Conservation (phyloP, 2,113 vertebrate species). For the Numenius arquata region DNA sequence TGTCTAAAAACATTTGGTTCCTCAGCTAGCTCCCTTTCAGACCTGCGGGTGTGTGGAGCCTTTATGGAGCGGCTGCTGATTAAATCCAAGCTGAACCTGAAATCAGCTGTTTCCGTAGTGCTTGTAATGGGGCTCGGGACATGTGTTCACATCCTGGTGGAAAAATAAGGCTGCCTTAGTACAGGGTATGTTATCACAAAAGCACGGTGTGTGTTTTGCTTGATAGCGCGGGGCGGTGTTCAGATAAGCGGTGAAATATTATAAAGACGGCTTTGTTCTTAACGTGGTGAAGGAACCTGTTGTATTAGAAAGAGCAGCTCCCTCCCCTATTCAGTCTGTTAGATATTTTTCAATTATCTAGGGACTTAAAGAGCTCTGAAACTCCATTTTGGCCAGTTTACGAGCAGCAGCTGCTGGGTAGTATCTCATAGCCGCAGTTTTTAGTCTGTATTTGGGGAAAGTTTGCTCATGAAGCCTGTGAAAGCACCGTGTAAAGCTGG, state of each 20-base stretch:
- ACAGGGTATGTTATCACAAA: background rate
- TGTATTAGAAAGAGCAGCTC: background rate
- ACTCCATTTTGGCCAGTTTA: background rate
- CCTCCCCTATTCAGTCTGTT: background rate
- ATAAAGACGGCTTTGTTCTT: conserved; percentile 8
- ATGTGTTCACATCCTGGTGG: background rate
- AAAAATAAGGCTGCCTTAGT: background rate
- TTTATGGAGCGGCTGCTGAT: background rate
- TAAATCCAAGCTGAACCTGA: background rate
- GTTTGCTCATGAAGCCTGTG: background rate
- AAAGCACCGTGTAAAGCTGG: background rate
- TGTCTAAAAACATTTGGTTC: accelerated
- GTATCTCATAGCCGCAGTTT: background rate
- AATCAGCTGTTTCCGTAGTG: background rate
- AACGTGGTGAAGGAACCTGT: background rate
- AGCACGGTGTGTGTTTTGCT: background rate
- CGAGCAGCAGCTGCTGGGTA: background rate
- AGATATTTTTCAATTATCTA: background rate
- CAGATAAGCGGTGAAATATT: background rate
- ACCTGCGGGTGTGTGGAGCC: background rate
- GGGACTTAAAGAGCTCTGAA: background rate
- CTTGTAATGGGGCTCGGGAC: background rate
- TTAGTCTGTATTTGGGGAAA: background rate
- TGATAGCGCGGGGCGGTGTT: background rate
- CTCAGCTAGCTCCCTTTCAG: background rate